A percentile compares a stretch with the other conserved stretches of the same genome.
Conservation (phyloP, 2,888 invertebrate genomes). For the Athrips mouffetella region DNA sequence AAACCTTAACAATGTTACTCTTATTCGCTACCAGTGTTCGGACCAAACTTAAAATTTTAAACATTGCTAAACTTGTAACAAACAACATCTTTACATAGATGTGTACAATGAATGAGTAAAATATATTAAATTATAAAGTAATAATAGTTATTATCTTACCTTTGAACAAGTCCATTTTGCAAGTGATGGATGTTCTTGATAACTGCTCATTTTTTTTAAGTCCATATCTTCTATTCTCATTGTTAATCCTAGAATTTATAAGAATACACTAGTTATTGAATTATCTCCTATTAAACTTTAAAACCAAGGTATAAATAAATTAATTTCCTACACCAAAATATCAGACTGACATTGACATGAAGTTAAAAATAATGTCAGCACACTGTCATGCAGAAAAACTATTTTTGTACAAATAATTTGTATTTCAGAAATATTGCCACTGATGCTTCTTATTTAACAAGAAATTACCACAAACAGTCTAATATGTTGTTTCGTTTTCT, state of each 20-base stretch:
- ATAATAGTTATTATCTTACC: constrained; percentile 6
- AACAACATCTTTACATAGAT: too few species aligned
- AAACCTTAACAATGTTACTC: too few species aligned
- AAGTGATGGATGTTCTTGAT: neutral
- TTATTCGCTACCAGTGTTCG: too few species aligned
- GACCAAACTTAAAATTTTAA: too few species aligned
- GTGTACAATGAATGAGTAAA: too few species aligned
- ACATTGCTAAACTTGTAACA: too few species aligned
- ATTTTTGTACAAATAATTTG: neutral
- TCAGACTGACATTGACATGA: constrained; percentile 42
- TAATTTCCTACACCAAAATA: constrained; percentile 10
- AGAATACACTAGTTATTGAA: neutral
- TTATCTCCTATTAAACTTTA: neutral
- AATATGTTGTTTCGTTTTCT: too few species aligned
- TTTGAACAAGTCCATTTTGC: neutral
- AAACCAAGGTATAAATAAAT: neutral
- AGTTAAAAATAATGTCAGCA: constrained; percentile 37
- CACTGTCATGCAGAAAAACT: constrained; percentile 27
- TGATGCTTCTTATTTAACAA: too few species aligned
- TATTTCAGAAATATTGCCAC: neutral
- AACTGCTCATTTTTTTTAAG: neutral
- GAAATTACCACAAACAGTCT: too few species aligned
- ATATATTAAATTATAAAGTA: neutral
- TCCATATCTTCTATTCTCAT: neutral
- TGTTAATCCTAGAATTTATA: constrained; percentile 1